Percentiles rank a stretch among this genome's conserved stretches.
phyloP scores from a whole-genome alignment of 2,888 invertebrate genomes.

The Agrotis segetum region DNA sequence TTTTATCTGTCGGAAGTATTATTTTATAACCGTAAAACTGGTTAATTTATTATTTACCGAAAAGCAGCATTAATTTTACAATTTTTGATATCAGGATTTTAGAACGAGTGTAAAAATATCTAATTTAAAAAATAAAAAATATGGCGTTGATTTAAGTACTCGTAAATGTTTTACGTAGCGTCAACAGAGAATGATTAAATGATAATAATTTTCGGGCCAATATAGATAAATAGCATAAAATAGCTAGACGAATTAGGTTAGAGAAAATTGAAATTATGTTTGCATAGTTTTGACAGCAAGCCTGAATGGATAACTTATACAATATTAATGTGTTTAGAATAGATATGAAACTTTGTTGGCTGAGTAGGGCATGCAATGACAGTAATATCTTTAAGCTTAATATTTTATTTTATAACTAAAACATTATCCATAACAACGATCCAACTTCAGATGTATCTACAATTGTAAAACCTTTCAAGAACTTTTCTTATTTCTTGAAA shows the following conservation, averaged over 20 bases:
- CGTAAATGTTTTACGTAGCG: constrained; percentile 24
- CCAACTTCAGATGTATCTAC: neutral
- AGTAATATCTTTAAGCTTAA: constrained; percentile 2
- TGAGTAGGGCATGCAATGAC: neutral
- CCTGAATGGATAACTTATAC: neutral
- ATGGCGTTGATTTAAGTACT: constrained; percentile 13
- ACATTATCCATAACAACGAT: neutral
- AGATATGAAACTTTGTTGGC: neutral
- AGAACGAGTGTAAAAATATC: constrained; percentile 15
- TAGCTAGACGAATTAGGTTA: neutral
- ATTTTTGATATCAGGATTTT: constrained; percentile 35
- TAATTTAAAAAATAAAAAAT: constrained; percentile 34
- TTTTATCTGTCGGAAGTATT: constrained; percentile 54
- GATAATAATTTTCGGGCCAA: constrained; percentile 10
- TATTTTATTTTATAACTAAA: constrained; percentile 19
- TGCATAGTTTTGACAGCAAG: constrained; percentile 4
- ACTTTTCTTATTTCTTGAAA: neutral
- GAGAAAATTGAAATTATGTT: neutral
- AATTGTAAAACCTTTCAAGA: neutral
- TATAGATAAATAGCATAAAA: constrained; percentile 22
- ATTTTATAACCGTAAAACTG: constrained; percentile 43
- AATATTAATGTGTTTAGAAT: constrained; percentile 3
- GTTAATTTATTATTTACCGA: constrained; percentile 43
- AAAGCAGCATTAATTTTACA: constrained; percentile 37
- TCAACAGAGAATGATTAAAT: constrained; percentile 14